A percentile compares a stretch with the other conserved stretches of the same genome.
Evolutionary conservation across 2,113 vertebrate species (phyloP).

Genomic region (Rhinichthys klamathensis): DNA sequence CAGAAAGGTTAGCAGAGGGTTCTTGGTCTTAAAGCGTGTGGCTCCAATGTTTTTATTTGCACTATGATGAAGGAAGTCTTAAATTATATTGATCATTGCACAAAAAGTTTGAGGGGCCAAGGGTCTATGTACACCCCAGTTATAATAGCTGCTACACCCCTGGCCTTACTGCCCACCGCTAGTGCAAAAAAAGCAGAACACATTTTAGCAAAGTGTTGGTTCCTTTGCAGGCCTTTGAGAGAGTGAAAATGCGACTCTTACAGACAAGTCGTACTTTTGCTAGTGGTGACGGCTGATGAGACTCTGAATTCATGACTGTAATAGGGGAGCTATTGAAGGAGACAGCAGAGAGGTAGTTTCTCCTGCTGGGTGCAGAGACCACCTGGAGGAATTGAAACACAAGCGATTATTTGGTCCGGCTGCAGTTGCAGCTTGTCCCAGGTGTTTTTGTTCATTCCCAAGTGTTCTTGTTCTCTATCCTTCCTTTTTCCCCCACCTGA

Average conservation of each 20-base stretch:
- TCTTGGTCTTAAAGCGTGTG: not conserved
- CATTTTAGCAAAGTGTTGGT: slow-evolving; percentile 8
- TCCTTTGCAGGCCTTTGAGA: not conserved
- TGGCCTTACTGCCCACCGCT: not conserved
- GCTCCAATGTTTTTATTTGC: not conserved
- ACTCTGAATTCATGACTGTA: slow-evolving; percentile 65
- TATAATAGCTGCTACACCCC: not conserved
- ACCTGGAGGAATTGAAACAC: slow-evolving; percentile 60
- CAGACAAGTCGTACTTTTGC: slow-evolving; percentile 50
- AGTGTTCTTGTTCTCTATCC: slow-evolving; percentile 63
- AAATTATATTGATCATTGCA: not conserved
- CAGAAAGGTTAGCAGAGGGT: not conserved
- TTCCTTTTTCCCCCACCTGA: not conserved
- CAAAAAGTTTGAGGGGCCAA: not conserved
- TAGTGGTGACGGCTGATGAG: slow-evolving; percentile 62
- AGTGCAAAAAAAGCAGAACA: not conserved
- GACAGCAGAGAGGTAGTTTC: slow-evolving; percentile 53
- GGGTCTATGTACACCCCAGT: not conserved
- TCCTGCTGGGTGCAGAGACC: slow-evolving; percentile 64
- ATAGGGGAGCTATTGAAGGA: slow-evolving; percentile 56
- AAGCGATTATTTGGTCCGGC: slow-evolving; percentile 43
- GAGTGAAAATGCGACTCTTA: not conserved
- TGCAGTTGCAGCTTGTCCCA: slow-evolving; percentile 39
- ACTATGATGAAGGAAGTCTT: not conserved
- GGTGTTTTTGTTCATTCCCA: slow-evolving; percentile 61